These are phyloP conservation scores for Pagrus major DNA, from an alignment of 2,113 vertebrate species.

Conservation along the genomic window DNA sequence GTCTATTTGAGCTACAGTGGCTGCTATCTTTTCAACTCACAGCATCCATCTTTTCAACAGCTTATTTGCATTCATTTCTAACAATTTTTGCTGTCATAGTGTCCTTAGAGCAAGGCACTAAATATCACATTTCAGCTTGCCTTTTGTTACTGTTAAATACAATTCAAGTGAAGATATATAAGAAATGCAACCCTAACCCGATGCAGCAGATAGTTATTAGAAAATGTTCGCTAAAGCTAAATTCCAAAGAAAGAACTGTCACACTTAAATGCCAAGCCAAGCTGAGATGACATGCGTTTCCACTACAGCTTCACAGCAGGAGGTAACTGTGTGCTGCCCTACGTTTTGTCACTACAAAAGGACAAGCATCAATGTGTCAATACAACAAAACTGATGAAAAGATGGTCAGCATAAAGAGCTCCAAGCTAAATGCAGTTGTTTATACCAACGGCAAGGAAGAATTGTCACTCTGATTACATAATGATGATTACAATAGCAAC, in stretches of 20 bases:
- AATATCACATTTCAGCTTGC: background rate
- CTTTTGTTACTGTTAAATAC: background rate
- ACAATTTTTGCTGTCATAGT: background rate
- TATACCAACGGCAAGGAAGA: too few species aligned
- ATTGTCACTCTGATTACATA: too few species aligned
- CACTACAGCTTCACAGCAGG: background rate
- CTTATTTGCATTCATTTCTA: background rate
- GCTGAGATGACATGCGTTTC: background rate
- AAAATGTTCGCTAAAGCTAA: background rate
- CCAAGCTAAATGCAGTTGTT: too few species aligned
- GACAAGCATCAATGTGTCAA: too few species aligned
- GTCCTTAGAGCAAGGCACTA: background rate
- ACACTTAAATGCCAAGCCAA: background rate
- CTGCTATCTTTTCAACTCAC: slow-evolving; percentile 9
- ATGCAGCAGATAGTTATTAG: background rate
- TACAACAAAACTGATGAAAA: too few species aligned
- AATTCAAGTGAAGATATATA: background rate
- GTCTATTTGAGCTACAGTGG: background rate
- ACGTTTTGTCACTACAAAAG: too few species aligned
- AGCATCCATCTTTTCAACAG: slow-evolving; percentile 5
- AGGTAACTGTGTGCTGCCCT: too few species aligned
- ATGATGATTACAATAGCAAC: too few species aligned
- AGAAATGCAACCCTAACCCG: background rate
- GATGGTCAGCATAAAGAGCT: too few species aligned
- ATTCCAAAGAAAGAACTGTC: background rate